Percentiles rank a stretch among this genome's conserved stretches.
These are phyloP conservation scores for Sebastes flavidus DNA, from an alignment of 2,797 vertebrate species.

Conservation along the genomic window DNA sequence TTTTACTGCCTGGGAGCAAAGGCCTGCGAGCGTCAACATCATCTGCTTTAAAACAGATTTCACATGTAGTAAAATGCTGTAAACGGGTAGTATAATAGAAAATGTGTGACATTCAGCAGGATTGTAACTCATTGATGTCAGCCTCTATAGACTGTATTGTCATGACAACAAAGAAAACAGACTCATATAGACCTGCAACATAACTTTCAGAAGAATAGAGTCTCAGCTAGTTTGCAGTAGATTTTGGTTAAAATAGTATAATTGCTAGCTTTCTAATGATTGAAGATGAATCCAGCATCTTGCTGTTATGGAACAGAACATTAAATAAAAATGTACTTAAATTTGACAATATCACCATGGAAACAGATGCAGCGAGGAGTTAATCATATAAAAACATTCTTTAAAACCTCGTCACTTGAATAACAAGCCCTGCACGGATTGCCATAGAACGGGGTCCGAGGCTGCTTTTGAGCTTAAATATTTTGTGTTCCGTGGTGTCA, in stretches of 20 bases:
- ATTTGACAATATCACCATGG: not conserved
- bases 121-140: not conserved
- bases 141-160: not conserved
- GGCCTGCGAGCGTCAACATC: slow-evolving; percentile 16
- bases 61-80: not conserved
- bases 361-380: not conserved
- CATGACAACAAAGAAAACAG: not conserved
- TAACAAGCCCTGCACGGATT: not conserved
- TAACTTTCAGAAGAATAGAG: not conserved
- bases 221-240: not conserved
- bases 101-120: not conserved
- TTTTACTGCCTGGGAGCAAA: slow-evolving; percentile 17
- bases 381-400: not conserved
- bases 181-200: not conserved
- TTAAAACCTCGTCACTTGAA: not conserved
- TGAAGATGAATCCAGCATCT: not conserved
- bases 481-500: slow-evolving; percentile 26
- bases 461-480: not conserved
- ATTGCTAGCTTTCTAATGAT: not conserved
- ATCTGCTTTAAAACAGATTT: slow-evolving; percentile 27
- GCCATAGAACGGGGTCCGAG: not conserved
- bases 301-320: not conserved
- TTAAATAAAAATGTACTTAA: not conserved
- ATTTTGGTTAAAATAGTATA: not conserved
- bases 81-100: not conserved